These are phyloP conservation scores for Brachionichthys hirsutus DNA, from an alignment of 2,113 vertebrate species.

Conservation along the genomic window DNA sequence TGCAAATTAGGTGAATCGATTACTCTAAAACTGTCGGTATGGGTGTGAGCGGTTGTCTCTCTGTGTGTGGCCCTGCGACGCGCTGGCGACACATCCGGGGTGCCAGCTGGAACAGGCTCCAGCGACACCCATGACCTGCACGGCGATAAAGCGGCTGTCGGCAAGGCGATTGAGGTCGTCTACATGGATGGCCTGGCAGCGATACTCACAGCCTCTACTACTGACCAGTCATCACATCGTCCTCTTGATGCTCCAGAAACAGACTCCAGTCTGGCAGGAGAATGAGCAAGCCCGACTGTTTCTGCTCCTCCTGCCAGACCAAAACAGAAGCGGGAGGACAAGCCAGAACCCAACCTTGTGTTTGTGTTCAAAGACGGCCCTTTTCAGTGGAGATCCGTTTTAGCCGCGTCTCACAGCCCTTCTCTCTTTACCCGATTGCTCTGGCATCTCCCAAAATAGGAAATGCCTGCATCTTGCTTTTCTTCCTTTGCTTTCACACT, in stretches of 20 bases:
- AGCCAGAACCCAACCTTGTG: slow-evolving; percentile 64
- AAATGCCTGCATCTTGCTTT: slow-evolving; percentile 1
- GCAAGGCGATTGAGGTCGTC: too few relatives aligned
- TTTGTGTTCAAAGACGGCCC: slow-evolving; percentile 61
- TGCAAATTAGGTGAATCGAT: too few relatives aligned
- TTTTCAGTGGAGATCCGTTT: slow-evolving; percentile 67
- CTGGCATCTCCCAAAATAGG: slow-evolving; percentile 43
- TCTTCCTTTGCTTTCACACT: slow-evolving; percentile 11
- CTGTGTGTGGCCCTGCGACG: too few relatives aligned
- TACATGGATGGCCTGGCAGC: too few relatives aligned
- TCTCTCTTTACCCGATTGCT: slow-evolving; percentile 50
- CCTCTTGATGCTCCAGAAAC: slow-evolving; percentile 41
- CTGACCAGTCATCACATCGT: neutral
- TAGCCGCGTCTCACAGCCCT: slow-evolving; percentile 39
- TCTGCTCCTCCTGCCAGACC: slow-evolving; percentile 61
- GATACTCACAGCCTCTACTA: too few relatives aligned
- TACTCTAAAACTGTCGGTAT: too few relatives aligned
- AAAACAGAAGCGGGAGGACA: slow-evolving; percentile 62
- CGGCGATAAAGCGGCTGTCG: too few relatives aligned
- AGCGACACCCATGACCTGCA: too few relatives aligned
- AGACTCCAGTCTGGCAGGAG: slow-evolving; percentile 55
- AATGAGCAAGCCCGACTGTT: slow-evolving; percentile 66
- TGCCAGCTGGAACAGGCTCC: too few relatives aligned
- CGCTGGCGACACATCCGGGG: too few relatives aligned
- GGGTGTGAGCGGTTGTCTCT: too few relatives aligned